Base-by-base conservation (phyloP, 2,888 invertebrate genomes). In the Drosophila prolongata region DNA sequence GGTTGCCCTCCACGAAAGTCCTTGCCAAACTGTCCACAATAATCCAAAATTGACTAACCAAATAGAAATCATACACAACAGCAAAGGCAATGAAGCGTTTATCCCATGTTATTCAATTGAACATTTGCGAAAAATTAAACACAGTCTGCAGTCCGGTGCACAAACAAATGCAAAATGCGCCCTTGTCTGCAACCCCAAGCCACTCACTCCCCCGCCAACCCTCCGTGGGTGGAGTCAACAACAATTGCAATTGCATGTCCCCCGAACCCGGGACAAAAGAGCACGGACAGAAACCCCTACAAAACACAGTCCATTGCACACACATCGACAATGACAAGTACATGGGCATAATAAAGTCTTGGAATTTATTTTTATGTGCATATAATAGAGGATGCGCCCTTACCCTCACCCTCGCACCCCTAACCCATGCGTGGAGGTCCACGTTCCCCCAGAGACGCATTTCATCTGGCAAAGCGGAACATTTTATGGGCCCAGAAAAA, bases 281-380 rank as follows among this genome's bases (percentile, higher is more conserved):
- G 11, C 14, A 30, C 10, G 49, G 35, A 49, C 44, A 44, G 14
- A 40, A 57, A 43, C 37, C 64, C 30, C 47, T 40, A 30, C 56
- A 55, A 54, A 50, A 56, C 54, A 89, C 79, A 87, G 85, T 58
- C 87, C 82, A 87, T 87, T 89, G 88, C 86, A 87, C 88, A 80
- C 79, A 87, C 72, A 83, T 71, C 66, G 77, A 59, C 60, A 65
- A 67, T 84, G 88, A 82, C 87, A 82, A 82, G 88, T 75, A 88
- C 89, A 89, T 88, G 80, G 86, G 78, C 77, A 87, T 85, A 86
- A 86, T 86, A 89, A 86, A 86, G 87, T 89, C 89, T 88, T 88
- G 80, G 80, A 86, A 87, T 86, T 86, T 86, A 86, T 89, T 89
- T 86, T 89, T 86, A 86, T 86, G 85, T 75, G 77, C 86, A 82